Percentiles rank a stretch among this genome's conserved stretches.
phyloP scores from a whole-genome alignment of 2,888 invertebrate genomes.

The Leptinotarsa haldemani region DNA sequence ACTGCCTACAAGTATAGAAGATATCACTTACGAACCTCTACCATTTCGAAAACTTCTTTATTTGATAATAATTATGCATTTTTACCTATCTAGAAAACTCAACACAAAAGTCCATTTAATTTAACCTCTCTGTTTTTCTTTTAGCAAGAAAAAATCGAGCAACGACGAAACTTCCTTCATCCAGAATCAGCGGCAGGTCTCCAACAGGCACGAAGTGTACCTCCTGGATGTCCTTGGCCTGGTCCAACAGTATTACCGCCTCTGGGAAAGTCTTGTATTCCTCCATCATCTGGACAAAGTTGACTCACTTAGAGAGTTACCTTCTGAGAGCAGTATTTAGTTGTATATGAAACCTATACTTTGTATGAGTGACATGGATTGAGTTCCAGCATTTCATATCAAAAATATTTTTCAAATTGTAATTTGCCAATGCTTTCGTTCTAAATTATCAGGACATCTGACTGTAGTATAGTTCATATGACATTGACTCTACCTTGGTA shows the following conservation, averaged over 20 bases:
- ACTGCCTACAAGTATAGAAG: too few species aligned
- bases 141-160: constrained; percentile 85
- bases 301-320: constrained; percentile 54
- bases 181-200: constrained; percentile 83
- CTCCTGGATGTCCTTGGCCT: constrained; percentile 82
- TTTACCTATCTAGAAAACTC: too few species aligned
- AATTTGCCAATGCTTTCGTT: too few species aligned
- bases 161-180: constrained; percentile 86
- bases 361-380: constrained; percentile 54
- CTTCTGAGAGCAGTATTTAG: constrained; percentile 48
- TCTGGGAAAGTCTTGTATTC: constrained; percentile 47
- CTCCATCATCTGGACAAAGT: constrained; percentile 58
- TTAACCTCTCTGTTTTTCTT: constrained; percentile 28
- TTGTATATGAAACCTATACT: constrained; percentile 44
- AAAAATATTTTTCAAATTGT: too few species aligned
- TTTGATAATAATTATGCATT: too few species aligned
- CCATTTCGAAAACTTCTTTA: too few species aligned
- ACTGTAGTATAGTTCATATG: too few species aligned
- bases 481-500: too few species aligned
- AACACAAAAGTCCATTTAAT: background rate
- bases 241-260: constrained; percentile 80
- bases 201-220: constrained; percentile 65
- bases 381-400: background rate
- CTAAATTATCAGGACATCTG: too few species aligned
- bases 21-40: too few species aligned